Evolutionary conservation across 1,140 invertebrate genomes (phyloP), one percentile per base, ranked within the genome.

Genomic region (Drosophila bipectinata): DNA sequence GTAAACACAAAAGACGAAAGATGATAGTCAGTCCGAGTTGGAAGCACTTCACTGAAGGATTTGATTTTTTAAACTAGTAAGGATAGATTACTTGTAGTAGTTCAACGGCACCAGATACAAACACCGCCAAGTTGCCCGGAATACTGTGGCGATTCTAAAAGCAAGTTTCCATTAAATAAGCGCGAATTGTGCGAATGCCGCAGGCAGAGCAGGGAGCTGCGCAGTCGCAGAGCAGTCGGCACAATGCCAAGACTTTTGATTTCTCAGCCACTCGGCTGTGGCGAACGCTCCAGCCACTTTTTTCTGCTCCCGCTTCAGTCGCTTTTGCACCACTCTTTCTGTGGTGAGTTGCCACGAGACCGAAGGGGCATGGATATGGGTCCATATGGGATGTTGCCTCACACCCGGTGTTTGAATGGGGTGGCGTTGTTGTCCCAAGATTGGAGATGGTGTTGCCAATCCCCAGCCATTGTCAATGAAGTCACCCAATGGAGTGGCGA

Each of bases 81-180:
- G 34, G 34, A 54, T 21, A 3, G 66, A 68, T 89, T 89, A 89
- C 87, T 90, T 85, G 53, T 44, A 68, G 72, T 85, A 75, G 58
- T 88, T 78, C 83, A 88, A 88, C 83, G 83, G 83, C 83, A 89
- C 83, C 37, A 68, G 88, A 79, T 90, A 77, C 80, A 74, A 91
- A 80, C 90, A 75, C 89, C 80, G 64, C 77, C 45, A 87, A 90
- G 82, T 76, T 91, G 84, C 81, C 84, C 90, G 90, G 88, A 91
- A 91, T 91, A 91, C 90, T 91, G 90, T 91, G 83, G 72, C 82
- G 61, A 91, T 91, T 91, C 90, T 90, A 75, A 82, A 63, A 72
- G 69, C 68, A 73, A 79, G 77, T 91, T 91, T 81, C 79, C 77
- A 90, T 91, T 91, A 88, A 82, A 64, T 82, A 77, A 77, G 69